Evolutionary conservation across 23 tunicate species (phyloP).

Genomic region (Botrylloides violaceus): DNA sequence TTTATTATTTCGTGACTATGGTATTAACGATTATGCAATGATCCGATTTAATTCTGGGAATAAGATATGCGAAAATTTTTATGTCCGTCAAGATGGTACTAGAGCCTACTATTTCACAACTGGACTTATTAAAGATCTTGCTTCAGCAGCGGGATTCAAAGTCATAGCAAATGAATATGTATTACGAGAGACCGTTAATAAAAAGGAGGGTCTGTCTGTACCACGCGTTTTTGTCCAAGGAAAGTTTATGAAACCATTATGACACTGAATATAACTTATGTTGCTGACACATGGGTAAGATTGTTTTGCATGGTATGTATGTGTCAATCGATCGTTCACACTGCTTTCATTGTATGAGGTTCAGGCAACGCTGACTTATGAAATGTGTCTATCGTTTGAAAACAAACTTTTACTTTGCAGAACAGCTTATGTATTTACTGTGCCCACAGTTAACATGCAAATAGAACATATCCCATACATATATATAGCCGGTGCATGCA

Average conservation of each 20-base stretch:
- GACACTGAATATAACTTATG: too few species aligned
- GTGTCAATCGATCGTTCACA: too few species aligned
- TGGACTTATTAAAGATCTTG: constrained; percentile 33
- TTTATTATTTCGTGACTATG: constrained; percentile 88
- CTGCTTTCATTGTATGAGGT: too few species aligned
- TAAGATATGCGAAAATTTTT: constrained; percentile 81
- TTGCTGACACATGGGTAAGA: too few species aligned
- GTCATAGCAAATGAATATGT: constrained; percentile 57
- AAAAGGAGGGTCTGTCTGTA: constrained; percentile 63
- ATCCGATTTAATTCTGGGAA: constrained; percentile 74
- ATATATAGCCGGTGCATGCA: constrained; percentile 1
- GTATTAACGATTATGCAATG: constrained; percentile 95
- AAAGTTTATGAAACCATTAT: constrained; percentile 33
- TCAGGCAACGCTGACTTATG: too few species aligned
- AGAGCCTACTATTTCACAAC: constrained; percentile 82
- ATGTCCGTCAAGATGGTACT: constrained; percentile 96
- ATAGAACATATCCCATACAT: neutral
- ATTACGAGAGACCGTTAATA: constrained; percentile 72
- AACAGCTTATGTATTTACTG: neutral
- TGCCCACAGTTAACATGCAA: neutral
- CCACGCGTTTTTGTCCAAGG: constrained; percentile 92
- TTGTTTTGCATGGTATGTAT: too few species aligned
- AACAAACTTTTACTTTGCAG: too few species aligned
- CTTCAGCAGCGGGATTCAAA: constrained; percentile 30
- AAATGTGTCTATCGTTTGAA: too few species aligned